Conservation (phyloP, 2,113 vertebrate species). For the Tympanuchus pallidicinctus region DNA sequence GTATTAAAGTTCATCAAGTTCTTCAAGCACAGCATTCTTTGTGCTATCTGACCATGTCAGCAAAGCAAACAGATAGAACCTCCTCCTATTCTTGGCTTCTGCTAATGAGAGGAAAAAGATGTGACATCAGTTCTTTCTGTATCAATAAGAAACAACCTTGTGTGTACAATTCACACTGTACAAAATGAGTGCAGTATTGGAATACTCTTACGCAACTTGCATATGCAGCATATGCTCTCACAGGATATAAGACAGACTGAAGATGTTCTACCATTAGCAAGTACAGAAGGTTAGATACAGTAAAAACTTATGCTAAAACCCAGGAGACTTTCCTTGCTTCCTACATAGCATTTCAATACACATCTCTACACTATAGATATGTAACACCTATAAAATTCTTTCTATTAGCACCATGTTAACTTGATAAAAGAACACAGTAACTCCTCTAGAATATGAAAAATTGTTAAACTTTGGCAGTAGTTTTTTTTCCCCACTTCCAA, state of each 20-base stretch:
- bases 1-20: not conserved
- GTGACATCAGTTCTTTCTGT: not conserved
- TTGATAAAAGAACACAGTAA: not conserved
- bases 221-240: not conserved
- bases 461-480: not conserved
- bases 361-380: not conserved
- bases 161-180: not conserved
- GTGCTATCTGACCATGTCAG: not conserved
- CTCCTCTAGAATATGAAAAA: not conserved
- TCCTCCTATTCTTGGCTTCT: not conserved
- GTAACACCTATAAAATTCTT: not conserved
- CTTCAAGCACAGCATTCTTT: not conserved
- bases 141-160: not conserved
- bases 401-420: not conserved
- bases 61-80: not conserved
- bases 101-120: not conserved
- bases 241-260: not conserved
- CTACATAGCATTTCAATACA: not conserved
- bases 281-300: not conserved
- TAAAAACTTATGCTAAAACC: not conserved
- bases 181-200: not conserved
- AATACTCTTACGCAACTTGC: not conserved
- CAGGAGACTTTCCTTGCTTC: not conserved
- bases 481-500: not conserved
- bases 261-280: not conserved